Evolutionary conservation across 2,888 invertebrate genomes (phyloP).

Genomic region (Asteroscopus sphinx): DNA sequence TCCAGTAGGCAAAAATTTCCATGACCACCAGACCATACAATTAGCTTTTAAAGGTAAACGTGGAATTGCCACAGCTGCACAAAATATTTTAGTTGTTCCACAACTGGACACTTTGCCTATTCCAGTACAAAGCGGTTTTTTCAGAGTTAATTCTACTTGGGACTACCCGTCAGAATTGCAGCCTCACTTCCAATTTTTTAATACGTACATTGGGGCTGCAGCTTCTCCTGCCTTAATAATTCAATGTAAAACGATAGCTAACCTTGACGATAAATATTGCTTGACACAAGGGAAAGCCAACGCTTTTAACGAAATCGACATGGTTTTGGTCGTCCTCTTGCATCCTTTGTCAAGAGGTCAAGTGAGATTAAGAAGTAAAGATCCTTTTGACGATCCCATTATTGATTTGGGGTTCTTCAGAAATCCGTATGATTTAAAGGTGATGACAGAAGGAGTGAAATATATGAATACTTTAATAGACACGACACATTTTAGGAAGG

Average conservation of each 20-base stretch:
- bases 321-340: constrained; percentile 64
- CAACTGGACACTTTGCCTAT: constrained; percentile 67
- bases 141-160: constrained; percentile 62
- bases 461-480: constrained; percentile 68
- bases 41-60: constrained; percentile 70
- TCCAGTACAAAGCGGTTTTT: constrained; percentile 73
- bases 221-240: constrained; percentile 63
- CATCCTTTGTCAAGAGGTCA: constrained; percentile 78
- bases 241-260: constrained; percentile 63
- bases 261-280: constrained; percentile 67
- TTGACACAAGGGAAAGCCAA: constrained; percentile 69
- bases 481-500: constrained; percentile 72
- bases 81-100: constrained; percentile 60
- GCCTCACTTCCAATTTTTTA: constrained; percentile 79
- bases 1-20: constrained; percentile 81
- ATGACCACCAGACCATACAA: constrained; percentile 73
- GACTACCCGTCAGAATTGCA: constrained; percentile 43
- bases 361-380: constrained; percentile 70
- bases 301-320: constrained; percentile 68
- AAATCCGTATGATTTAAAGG: constrained; percentile 67
- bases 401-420: constrained; percentile 77
- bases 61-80: constrained; percentile 74
- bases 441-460: constrained; percentile 70
- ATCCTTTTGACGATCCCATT: constrained; percentile 75
- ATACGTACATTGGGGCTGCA: constrained; percentile 73